Conservation (phyloP, 1,140 invertebrate species). For the Nymphalis io region DNA sequence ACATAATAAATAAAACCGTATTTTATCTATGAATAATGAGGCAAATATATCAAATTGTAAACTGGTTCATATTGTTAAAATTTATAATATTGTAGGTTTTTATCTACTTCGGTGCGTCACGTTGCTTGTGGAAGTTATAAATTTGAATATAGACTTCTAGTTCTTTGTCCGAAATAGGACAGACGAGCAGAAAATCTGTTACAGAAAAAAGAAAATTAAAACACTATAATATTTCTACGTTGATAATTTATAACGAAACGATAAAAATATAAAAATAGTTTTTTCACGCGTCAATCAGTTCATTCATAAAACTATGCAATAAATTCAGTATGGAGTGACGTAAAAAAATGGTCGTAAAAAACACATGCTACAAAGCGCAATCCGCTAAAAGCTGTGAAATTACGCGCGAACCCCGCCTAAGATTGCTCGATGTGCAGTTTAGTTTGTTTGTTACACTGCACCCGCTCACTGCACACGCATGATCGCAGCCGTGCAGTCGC, state of each 20-base stretch:
- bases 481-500: constrained; percentile 55
- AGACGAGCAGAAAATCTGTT: background rate
- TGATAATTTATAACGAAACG: background rate
- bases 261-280: background rate
- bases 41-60: background rate
- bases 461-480: constrained; percentile 62
- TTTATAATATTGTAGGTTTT: background rate
- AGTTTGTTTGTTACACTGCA: constrained; percentile 74
- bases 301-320: constrained; percentile 3
- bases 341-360: constrained; percentile 13
- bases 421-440: constrained; percentile 60
- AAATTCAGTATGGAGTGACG: constrained; percentile 2
- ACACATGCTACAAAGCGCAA: background rate
- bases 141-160: constrained; percentile 6
- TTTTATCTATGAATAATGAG: constrained; percentile 26
- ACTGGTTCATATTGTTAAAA: background rate
- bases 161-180: constrained; percentile 9
- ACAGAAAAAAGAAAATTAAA: background rate
- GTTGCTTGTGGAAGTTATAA: background rate
- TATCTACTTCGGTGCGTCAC: background rate
- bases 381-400: constrained; percentile 32
- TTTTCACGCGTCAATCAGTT: background rate
- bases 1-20: constrained; percentile 6
- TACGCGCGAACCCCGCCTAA: constrained; percentile 45
- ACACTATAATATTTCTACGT: background rate